phyloP scores from a whole-genome alignment of 2,797 vertebrate species.

The Enteromius paludinosus region DNA sequence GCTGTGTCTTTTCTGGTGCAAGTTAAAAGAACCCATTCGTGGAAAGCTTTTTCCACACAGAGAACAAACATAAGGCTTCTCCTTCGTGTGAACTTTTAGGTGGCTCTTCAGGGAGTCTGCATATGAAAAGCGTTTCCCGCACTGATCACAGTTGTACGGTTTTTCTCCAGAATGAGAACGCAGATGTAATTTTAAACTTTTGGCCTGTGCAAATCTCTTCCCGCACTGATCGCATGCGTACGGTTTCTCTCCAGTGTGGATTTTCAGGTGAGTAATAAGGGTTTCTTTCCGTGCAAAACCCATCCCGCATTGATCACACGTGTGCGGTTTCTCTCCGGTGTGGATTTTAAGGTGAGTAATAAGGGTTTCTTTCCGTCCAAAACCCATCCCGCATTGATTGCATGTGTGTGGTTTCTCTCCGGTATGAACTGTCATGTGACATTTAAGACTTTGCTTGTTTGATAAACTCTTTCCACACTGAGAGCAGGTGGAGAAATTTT shows the following conservation, averaged over 20 bases:
- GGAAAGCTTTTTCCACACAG: slow-evolving; percentile 1
- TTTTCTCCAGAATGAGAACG: neutral
- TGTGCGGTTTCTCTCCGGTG: neutral
- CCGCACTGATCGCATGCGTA: neutral
- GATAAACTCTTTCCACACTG: neutral
- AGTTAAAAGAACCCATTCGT: neutral
- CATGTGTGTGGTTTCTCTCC: neutral
- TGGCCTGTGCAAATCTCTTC: neutral
- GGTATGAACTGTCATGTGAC: neutral
- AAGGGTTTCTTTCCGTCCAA: neutral
- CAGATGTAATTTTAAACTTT: neutral
- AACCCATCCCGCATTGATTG: neutral
- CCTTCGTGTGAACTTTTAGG: neutral
- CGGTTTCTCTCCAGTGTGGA: neutral
- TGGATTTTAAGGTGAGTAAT: neutral
- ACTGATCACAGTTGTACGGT: too few species aligned
- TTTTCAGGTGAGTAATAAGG: slow-evolving; percentile 1
- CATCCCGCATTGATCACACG: neutral
- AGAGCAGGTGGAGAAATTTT: neutral
- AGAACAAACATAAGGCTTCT: neutral
- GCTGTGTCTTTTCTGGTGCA: slow-evolving; percentile 21
- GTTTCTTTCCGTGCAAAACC: neutral
- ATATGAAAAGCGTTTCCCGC: neutral
- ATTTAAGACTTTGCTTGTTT: neutral
- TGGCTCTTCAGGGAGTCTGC: neutral